Evolutionary conservation across 2,113 vertebrate genomes (phyloP).

Genomic region (Meriones unguiculatus): DNA sequence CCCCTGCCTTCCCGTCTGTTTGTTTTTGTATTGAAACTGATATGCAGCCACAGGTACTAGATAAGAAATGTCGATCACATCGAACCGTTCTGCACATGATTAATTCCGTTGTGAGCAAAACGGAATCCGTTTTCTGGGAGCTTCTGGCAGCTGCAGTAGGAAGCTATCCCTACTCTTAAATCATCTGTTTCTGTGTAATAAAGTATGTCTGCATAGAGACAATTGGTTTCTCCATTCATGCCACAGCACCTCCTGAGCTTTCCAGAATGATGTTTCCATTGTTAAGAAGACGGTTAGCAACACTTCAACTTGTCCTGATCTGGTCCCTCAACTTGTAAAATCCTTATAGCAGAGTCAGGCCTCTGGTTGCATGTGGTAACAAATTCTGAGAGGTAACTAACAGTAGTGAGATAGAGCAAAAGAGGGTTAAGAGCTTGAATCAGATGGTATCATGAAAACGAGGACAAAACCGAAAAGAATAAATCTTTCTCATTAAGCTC

Average conservation of each 20-base stretch:
- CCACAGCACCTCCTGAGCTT: not conserved
- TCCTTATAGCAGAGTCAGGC: not conserved
- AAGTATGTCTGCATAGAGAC: conserved; percentile 15
- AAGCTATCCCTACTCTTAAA: conserved; percentile 45
- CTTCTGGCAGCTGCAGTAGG: not conserved
- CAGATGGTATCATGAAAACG: not conserved
- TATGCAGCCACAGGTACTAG: conserved; percentile 46
- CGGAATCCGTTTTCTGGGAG: conserved; percentile 59
- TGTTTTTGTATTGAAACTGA: conserved; percentile 10
- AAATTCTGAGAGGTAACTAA: conserved; percentile 1
- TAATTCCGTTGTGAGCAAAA: conserved; percentile 70
- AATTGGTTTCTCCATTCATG: conserved; percentile 35
- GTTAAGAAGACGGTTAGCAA: conserved; percentile 11
- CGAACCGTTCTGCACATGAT: conserved; percentile 55
- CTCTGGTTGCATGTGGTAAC: conserved; percentile 41
- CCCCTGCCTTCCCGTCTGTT: conserved; percentile 17
- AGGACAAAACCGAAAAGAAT: conserved; percentile 29
- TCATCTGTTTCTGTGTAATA: conserved; percentile 23
- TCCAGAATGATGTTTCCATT: not conserved
- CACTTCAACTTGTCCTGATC: conserved; percentile 13
- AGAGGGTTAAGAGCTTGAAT: not conserved
- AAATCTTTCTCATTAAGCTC: not conserved
- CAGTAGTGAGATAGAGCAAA: conserved; percentile 38
- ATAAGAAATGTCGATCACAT: conserved; percentile 67
- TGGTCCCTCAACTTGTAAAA: conserved; percentile 29